Base-by-base conservation (phyloP, 1,140 invertebrate genomes). In the Drosophila pseudoananassae region DNA sequence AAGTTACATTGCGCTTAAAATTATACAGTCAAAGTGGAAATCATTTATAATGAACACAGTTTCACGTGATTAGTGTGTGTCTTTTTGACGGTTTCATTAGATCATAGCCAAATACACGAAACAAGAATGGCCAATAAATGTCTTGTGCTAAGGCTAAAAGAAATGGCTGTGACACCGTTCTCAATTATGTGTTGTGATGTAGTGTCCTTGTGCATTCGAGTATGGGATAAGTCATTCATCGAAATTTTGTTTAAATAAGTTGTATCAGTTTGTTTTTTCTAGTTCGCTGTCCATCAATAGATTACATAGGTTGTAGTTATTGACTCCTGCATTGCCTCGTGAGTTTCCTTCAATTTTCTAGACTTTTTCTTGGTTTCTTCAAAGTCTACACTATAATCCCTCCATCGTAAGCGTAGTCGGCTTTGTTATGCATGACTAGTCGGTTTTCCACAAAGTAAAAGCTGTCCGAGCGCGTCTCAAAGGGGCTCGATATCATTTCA, bases 381-480 rank as follows among this genome's bases (percentile, higher is more conserved):
- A 14, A 6, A 40, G 23, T 54, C 85, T 91, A 91, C 49, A 91
- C 72, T 58, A 83, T 76, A 54, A 90, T 75, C 12, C 91, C 91
- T n/a, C 91, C 91, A 55, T 92, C 91, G 46, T 92, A 92, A 45
- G 91, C 91, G 57, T 92, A 92, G 77, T 91, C 87, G 70, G 90
- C 98, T 94, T 99, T 99, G 92, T 99, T 99, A 93, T 99, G 98
- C 98, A 99, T 99, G 57, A 99, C 97, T 49, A 99, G 94, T 91
- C 95, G 94, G 92, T 99, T 96, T 91, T 99, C 98, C 45, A 99
- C 98, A 93, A 99, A 99, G 92, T 99, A 99, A 93, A 99, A 99
- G 84, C 98, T 99, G 93, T 99, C 98, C 0, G 98, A 99, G 77
- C 97, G 95, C 17, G 98, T 99, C 92, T 99, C 98, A 92, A 98